Evolutionary conservation across 2,797 vertebrate genomes (phyloP).

Genomic region (Clarias fuscus): DNA sequence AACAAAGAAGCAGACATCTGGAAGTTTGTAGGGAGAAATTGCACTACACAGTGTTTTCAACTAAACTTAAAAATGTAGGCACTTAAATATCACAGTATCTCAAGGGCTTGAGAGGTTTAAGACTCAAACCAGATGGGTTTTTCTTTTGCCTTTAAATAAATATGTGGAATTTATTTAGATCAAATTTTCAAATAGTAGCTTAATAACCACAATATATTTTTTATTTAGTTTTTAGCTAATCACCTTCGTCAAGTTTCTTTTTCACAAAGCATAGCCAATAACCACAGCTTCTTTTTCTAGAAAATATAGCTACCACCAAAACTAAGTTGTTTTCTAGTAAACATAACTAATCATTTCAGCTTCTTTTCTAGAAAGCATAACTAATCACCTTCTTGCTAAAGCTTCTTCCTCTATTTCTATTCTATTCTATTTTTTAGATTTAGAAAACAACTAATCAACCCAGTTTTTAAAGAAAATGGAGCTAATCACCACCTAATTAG

Average conservation of each 20-base stretch:
- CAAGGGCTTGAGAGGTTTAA: background rate
- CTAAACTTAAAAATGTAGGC: background rate
- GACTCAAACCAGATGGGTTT: background rate
- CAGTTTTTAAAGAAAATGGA: too few relatives aligned
- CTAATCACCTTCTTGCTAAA: too few relatives aligned
- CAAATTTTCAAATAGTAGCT: background rate
- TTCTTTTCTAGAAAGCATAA: background rate
- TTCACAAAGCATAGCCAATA: background rate
- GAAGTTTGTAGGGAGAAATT: background rate
- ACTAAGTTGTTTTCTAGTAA: background rate
- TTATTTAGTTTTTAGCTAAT: background rate
- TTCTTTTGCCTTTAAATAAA: too few relatives aligned
- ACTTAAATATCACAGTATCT: background rate
- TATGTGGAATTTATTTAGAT: background rate
- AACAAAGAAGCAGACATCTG: background rate
- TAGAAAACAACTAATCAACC: too few relatives aligned
- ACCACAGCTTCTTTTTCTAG: background rate
- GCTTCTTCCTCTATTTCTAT: too few relatives aligned
- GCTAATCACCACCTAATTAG: too few relatives aligned
- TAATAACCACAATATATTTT: background rate
- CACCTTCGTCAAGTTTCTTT: background rate
- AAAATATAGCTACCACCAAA: background rate
- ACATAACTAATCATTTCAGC: background rate
- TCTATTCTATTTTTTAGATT: too few relatives aligned
- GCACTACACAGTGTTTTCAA: background rate